Conservation (phyloP, 1,140 invertebrate genomes). For the Monochamus saltuarius region DNA sequence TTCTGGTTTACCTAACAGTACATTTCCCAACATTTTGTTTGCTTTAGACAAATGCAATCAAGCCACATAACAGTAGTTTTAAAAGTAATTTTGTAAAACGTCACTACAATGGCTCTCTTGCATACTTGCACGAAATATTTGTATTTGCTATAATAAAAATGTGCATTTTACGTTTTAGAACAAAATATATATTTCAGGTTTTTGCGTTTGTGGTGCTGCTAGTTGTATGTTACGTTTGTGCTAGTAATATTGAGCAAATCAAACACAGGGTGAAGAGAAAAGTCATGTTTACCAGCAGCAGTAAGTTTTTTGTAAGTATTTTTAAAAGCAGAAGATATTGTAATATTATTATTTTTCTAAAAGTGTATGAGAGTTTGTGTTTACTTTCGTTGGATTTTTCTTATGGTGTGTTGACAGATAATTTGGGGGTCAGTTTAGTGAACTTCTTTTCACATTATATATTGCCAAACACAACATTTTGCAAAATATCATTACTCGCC, state of each 20-base stretch:
- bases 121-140: background rate
- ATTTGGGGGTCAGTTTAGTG: background rate
- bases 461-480: background rate
- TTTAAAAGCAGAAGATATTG: no score
- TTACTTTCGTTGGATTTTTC: background rate
- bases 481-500: background rate
- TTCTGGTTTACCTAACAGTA: no score
- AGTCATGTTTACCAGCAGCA: conserved; percentile 43
- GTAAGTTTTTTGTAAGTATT: conserved; percentile 45
- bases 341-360: no score
- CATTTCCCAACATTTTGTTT: no score
- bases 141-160: background rate
- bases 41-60: no score
- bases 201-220: background rate
- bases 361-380: no score
- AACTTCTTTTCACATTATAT: background rate
- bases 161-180: background rate
- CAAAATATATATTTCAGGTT: background rate
- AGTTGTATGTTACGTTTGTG: background rate
- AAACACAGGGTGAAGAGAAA: conserved; percentile 34
- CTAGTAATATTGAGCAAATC: background rate
- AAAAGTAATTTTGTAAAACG: background rate
- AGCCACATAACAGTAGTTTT: background rate
- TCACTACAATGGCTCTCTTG: background rate
- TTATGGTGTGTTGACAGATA: background rate